These are phyloP conservation scores for Pterois miles DNA, from an alignment of 2,797 vertebrate species.

Conservation along the genomic window DNA sequence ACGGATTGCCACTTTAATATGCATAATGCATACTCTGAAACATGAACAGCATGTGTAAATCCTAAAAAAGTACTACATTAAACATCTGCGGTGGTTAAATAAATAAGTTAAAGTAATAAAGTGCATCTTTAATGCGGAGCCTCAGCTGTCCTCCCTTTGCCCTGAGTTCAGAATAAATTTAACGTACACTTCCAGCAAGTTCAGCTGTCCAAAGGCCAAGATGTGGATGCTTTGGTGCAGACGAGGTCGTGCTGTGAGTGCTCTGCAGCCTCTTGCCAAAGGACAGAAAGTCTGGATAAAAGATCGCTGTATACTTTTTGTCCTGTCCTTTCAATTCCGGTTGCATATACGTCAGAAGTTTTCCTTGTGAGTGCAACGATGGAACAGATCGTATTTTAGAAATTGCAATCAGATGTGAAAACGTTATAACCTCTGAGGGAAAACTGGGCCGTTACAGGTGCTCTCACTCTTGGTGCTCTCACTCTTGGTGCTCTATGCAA, in stretches of 20 bases:
- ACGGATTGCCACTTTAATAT: too few species aligned
- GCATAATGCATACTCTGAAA: neutral
- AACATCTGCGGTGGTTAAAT: neutral
- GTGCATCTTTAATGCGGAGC: neutral
- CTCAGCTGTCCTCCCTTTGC: neutral
- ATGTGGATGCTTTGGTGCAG: neutral
- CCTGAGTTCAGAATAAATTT: neutral
- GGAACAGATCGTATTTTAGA: neutral
- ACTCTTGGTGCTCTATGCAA: too few species aligned
- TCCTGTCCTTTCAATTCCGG: neutral
- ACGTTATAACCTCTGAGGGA: too few species aligned
- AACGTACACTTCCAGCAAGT: neutral
- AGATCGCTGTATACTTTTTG: neutral
- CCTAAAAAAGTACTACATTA: neutral
- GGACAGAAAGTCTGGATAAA: neutral
- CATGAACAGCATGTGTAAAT: neutral
- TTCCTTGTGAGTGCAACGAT: neutral
- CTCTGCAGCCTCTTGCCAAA: constrained; percentile 3
- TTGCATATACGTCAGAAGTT: neutral
- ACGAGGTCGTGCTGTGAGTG: neutral
- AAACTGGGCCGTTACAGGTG: accelerated
- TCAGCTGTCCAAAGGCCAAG: neutral
- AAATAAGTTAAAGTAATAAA: neutral
- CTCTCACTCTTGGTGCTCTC: too few species aligned
- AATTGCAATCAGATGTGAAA: neutral